These are phyloP conservation scores for Anoura caudifer DNA, from an alignment of 2,113 vertebrate species.

Conservation along the genomic window DNA sequence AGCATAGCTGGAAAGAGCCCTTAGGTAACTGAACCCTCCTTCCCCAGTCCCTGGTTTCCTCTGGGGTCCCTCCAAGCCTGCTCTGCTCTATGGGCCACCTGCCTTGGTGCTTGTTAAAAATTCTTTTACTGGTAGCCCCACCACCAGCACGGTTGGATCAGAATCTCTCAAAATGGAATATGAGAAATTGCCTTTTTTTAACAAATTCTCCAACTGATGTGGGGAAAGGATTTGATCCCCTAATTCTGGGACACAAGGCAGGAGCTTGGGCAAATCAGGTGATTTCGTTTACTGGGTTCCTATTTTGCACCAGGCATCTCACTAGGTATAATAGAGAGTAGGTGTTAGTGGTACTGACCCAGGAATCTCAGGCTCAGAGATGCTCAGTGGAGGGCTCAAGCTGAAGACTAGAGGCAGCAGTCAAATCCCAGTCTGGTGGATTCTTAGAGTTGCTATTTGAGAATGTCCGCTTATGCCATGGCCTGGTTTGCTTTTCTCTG, in stretches of 20 bases:
- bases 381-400: too few relatives aligned
- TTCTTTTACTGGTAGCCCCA: background rate
- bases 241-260: background rate
- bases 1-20: background rate
- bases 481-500: background rate
- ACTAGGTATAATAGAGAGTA: background rate
- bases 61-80: background rate
- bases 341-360: background rate
- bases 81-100: background rate
- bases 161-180: background rate
- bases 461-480: background rate
- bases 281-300: background rate
- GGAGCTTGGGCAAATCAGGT: background rate
- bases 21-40: background rate
- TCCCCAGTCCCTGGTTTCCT: background rate
- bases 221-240: background rate
- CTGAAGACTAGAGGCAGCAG: background rate
- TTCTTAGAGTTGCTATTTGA: background rate
- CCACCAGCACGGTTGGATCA: background rate
- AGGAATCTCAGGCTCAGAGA: background rate
- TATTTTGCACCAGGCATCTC: background rate
- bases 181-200: background rate
- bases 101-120: background rate
- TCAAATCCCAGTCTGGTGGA: background rate
- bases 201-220: background rate